These are phyloP conservation scores for Cephalopholis sonnerati DNA, from an alignment of 2,113 vertebrate species.

Conservation along the genomic window DNA sequence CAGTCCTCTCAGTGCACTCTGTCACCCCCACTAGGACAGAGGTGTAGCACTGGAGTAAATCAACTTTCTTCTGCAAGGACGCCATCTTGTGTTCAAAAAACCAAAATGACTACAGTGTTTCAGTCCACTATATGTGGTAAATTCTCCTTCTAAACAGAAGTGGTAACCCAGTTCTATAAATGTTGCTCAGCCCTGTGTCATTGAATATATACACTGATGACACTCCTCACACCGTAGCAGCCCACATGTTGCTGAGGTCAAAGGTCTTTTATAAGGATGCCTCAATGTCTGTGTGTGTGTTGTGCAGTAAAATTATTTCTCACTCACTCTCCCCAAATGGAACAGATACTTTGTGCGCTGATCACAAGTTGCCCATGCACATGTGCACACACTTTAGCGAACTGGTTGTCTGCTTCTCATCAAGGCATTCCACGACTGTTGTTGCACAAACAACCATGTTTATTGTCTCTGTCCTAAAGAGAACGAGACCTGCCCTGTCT, in stretches of 20 bases:
- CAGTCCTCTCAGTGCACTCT: neutral
- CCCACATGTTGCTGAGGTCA: neutral
- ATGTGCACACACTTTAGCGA: slow-evolving; percentile 21
- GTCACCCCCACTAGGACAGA: neutral
- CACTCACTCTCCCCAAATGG: neutral
- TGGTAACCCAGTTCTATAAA: neutral
- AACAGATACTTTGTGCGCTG: neutral
- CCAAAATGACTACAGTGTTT: neutral
- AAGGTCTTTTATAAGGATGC: neutral
- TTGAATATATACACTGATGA: neutral
- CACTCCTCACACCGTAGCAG: neutral
- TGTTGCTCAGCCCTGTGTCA: neutral
- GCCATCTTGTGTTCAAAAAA: slow-evolving; percentile 74
- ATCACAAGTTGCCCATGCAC: slow-evolving; percentile 31
- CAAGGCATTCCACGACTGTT: slow-evolving; percentile 53
- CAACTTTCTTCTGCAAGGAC: slow-evolving; percentile 56
- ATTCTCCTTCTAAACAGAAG: neutral
- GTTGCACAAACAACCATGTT: slow-evolving; percentile 65
- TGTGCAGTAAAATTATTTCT: neutral
- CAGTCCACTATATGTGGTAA: neutral
- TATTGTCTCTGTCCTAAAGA: slow-evolving; percentile 69
- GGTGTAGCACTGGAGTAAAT: neutral
- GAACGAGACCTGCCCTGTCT: slow-evolving; percentile 51
- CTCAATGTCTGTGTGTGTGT: neutral
- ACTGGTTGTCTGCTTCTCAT: slow-evolving; percentile 54